A percentile compares a stretch with the other conserved stretches of the same genome.
phyloP scores from a whole-genome alignment of 2,797 vertebrate genomes.

The Siniperca obscura region DNA sequence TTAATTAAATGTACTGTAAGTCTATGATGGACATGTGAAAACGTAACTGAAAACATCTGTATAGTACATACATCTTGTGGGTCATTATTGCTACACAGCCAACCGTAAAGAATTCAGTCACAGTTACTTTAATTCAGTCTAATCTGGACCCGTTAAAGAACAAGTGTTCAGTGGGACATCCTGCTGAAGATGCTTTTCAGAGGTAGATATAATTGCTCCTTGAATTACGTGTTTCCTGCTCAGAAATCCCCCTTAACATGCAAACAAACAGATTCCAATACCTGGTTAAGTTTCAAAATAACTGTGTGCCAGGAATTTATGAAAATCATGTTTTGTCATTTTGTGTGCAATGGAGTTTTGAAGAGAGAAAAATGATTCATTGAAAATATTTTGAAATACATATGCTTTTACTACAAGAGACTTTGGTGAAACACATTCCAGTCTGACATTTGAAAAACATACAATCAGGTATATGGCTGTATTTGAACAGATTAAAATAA shows the following conservation, averaged over 20 bases:
- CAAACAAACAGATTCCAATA: slow-evolving; percentile 5
- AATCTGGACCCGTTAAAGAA: neutral
- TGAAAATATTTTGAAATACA: slow-evolving; percentile 45
- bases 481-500: slow-evolving; percentile 42
- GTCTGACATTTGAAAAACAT: slow-evolving; percentile 14
- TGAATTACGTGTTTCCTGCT: neutral
- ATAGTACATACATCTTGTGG: neutral
- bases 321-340: slow-evolving; percentile 27
- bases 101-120: neutral
- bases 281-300: neutral
- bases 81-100: neutral
- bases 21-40: neutral
- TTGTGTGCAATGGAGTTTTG: slow-evolving; percentile 54
- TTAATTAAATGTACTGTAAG: slow-evolving; percentile 2
- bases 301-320: slow-evolving; percentile 37
- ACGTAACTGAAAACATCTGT: neutral
- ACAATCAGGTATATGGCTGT: slow-evolving; percentile 26
- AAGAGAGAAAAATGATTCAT: slow-evolving; percentile 24
- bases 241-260: neutral
- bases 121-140: neutral
- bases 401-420: slow-evolving; percentile 39
- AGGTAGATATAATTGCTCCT: neutral
- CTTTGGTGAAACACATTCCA: slow-evolving; percentile 58
- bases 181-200: slow-evolving; percentile 5
- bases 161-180: neutral